Evolutionary conservation across 2,797 vertebrate species (phyloP), one percentile per base, ranked within the genome.

Genomic region (Alosa sapidissima): DNA sequence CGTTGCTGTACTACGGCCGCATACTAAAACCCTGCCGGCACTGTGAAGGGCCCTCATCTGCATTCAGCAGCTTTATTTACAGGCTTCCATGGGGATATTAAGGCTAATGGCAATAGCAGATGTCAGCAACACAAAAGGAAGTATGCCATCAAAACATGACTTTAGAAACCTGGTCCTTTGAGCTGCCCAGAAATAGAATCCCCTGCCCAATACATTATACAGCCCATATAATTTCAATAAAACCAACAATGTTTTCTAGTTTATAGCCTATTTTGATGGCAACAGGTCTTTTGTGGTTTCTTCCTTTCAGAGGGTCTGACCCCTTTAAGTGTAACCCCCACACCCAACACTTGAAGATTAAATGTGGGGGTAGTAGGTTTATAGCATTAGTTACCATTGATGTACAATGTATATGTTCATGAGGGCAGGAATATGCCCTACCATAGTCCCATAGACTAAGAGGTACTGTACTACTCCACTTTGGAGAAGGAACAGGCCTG

Each of bases 51-150:
- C 49, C 54, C 85, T 89, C 62, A 85, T 87, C 87, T 45, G 84
- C 88, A 89, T 89, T 88, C 89, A 88, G 81, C 7, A 47, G 62
- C 84, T 84, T 49, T 83, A 83, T 86, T 87, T 86, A 87, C 82
- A 6, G 84, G 82, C 81, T 82, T 87, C 86, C 84, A 85, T 55
- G 85, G 75, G 87, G 86, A 89, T 83, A 60, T 88, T 83, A 84
- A 83, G 68, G 86, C 88, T 87, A 88, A 90, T 88, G 87, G 82
- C 83, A 2, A 84, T 33, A 85, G 81, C 89, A 89, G 87, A 90
- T 91, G 90, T 89, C 86, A 88, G 55, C 28, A 33, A 85, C 87
- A 88, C 86, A 85, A 88, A 88, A 85, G 87, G 47, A 88, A 89
- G 87, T 84, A 75, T 84, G 85, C 65, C 84, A 68, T 88, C 86